These are phyloP conservation scores for Callocephalon fimbriatum DNA, from an alignment of 2,113 vertebrate genomes.

Conservation along the genomic window DNA sequence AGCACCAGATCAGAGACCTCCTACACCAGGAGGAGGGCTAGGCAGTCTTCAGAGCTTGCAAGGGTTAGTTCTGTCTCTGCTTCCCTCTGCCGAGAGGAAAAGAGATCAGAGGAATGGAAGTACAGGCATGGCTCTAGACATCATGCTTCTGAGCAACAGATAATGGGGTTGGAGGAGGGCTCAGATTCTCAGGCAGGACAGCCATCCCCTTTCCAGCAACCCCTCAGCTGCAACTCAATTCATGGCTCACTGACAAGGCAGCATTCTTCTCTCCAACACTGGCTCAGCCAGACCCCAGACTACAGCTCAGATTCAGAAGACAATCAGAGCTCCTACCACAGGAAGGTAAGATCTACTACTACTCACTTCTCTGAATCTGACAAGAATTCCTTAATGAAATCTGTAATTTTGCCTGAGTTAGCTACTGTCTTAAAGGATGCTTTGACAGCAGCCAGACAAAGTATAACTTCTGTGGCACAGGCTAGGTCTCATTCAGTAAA, in stretches of 20 bases:
- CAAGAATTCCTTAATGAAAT: slow-evolving; percentile 44
- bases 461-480: not conserved
- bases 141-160: slow-evolving; percentile 22
- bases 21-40: slow-evolving; percentile 54
- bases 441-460: slow-evolving; percentile 40
- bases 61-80: slow-evolving; percentile 57
- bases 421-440: slow-evolving; percentile 55
- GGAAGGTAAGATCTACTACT: slow-evolving; percentile 58
- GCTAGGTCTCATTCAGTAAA: not conserved
- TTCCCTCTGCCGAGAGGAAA: slow-evolving; percentile 43
- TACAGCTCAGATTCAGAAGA: slow-evolving; percentile 68
- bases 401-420: slow-evolving; percentile 60
- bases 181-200: slow-evolving; percentile 70
- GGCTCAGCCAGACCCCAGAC: slow-evolving; percentile 32
- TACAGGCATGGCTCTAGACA: slow-evolving; percentile 60
- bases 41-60: slow-evolving; percentile 45
- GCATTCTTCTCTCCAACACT: slow-evolving; percentile 17
- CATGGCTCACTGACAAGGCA: slow-evolving; percentile 29
- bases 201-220: slow-evolving; percentile 19
- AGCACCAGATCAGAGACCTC: slow-evolving; percentile 62
- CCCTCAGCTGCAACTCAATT: not conserved
- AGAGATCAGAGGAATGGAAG: slow-evolving; percentile 34
- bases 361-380: slow-evolving; percentile 42
- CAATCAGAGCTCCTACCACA: slow-evolving; percentile 15
- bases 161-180: slow-evolving; percentile 39